Evolutionary conservation across 92 coral and sea anemone species (phyloP).

Genomic region (Epizoanthus rinbou): DNA sequence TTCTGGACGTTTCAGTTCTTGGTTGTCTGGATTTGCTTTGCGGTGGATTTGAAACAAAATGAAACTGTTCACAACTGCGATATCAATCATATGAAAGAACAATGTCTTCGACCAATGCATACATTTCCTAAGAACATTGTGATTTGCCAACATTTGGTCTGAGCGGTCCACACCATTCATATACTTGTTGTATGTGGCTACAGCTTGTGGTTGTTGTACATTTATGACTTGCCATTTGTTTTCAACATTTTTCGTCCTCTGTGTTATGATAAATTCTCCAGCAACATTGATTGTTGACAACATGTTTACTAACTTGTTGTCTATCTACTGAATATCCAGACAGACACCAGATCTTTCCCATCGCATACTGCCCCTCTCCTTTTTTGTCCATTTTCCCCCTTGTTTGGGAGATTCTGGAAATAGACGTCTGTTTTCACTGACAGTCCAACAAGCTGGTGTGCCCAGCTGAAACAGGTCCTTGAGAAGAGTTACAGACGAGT

Average conservation of each 20-base stretch:
- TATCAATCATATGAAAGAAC: slow-evolving; percentile 29
- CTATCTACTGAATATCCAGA: slow-evolving; percentile 63
- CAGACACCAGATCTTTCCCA: slow-evolving; percentile 58
- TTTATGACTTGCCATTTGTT: slow-evolving; percentile 40
- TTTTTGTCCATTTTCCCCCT: slow-evolving; percentile 64
- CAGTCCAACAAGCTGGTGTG: slow-evolving; percentile 58
- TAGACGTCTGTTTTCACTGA: slow-evolving; percentile 39
- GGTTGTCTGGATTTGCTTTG: slow-evolving; percentile 36
- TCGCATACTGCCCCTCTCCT: slow-evolving; percentile 59
- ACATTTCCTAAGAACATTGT: slow-evolving; percentile 39
- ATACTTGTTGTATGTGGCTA: slow-evolving; percentile 56
- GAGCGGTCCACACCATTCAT: slow-evolving; percentile 54
- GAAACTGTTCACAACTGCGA: slow-evolving; percentile 27
- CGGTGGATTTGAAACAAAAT: slow-evolving; percentile 31
- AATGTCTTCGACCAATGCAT: slow-evolving; percentile 50
- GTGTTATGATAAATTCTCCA: slow-evolving; percentile 40
- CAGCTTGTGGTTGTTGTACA: slow-evolving; percentile 62
- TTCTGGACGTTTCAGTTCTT: slow-evolving; percentile 16
- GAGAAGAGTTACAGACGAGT: slow-evolving; percentile 57
- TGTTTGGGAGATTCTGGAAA: slow-evolving; percentile 57
- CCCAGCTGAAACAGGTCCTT: slow-evolving; percentile 56
- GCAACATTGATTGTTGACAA: slow-evolving; percentile 64
- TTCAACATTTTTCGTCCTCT: slow-evolving; percentile 49
- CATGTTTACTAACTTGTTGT: slow-evolving; percentile 60
- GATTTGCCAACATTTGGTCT: slow-evolving; percentile 18